A percentile compares a stretch with the other conserved stretches of the same genome.
These are phyloP conservation scores for Lymantria monacha DNA, from an alignment of 2,888 invertebrate genomes.

Conservation along the genomic window DNA sequence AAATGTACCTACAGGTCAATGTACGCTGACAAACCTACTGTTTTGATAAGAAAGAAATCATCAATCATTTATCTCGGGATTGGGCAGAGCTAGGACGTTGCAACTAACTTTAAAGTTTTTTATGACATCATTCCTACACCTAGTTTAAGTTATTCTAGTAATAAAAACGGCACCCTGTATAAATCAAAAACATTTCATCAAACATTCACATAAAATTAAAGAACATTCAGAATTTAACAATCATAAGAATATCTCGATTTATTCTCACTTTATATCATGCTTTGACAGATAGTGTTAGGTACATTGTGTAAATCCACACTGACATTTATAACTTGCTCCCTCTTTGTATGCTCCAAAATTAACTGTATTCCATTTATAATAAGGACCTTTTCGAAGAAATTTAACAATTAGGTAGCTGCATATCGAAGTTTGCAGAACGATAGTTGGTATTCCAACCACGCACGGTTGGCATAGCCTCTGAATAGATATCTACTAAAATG, in stretches of 20 bases:
- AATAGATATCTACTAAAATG: slow-evolving; percentile 76
- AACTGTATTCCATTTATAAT: slow-evolving; percentile 15
- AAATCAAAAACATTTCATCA: slow-evolving; percentile 6
- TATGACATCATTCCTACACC: too few relatives aligned
- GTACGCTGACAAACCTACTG: too few relatives aligned
- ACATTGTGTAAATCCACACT: slow-evolving; percentile 47
- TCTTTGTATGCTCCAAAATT: slow-evolving; percentile 10
- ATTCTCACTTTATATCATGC: slow-evolving; percentile 62
- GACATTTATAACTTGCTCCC: slow-evolving; percentile 1
- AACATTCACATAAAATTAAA: slow-evolving; percentile 25
- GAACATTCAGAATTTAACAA: slow-evolving; percentile 34
- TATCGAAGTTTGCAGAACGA: slow-evolving; percentile 22
- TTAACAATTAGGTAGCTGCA: slow-evolving; percentile 19
- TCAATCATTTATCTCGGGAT: too few relatives aligned
- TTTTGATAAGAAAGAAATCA: too few relatives aligned
- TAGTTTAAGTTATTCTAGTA: too few relatives aligned
- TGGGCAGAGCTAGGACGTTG: too few relatives aligned
- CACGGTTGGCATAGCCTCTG: slow-evolving; percentile 66
- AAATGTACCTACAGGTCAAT: too few relatives aligned
- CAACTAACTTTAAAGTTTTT: too few relatives aligned
- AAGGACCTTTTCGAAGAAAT: slow-evolving; percentile 6
- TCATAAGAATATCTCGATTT: slow-evolving; percentile 54
- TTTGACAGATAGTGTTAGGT: slow-evolving; percentile 67
- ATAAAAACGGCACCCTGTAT: too few relatives aligned
- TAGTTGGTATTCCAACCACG: slow-evolving; percentile 65